phyloP scores from a whole-genome alignment of 2,113 vertebrate genomes.

The Eolophus roseicapilla region DNA sequence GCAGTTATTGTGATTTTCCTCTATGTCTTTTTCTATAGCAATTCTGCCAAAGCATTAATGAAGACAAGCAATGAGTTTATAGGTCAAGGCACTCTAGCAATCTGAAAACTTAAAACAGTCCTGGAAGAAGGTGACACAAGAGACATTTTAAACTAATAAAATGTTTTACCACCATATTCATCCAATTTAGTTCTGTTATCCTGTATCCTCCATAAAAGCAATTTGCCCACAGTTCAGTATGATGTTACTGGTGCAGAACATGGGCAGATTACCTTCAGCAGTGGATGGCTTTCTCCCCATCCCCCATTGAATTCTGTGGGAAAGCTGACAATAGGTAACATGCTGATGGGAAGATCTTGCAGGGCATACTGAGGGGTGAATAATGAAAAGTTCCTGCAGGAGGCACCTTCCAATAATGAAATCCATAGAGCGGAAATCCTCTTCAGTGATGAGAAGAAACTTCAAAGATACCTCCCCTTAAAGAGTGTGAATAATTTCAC shows the following conservation, averaged over 20 bases:
- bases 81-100: background rate
- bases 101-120: background rate
- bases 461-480: background rate
- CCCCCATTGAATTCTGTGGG: background rate
- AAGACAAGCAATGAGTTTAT: background rate
- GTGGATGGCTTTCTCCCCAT: background rate
- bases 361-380: background rate
- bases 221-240: background rate
- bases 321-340: slow-evolving; percentile 19
- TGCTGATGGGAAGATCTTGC: background rate
- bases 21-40: background rate
- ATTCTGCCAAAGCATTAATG: background rate
- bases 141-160: background rate
- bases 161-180: background rate
- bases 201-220: background rate
- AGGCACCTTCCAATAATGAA: slow-evolving; percentile 30
- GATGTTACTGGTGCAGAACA: background rate
- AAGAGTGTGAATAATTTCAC: background rate
- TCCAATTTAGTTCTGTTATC: background rate
- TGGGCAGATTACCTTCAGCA: background rate
- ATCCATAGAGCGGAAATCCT: slow-evolving; percentile 36
- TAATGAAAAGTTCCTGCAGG: slow-evolving; percentile 32
- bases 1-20: background rate
- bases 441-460: background rate
- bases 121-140: background rate